Percentiles rank a stretch among this genome's conserved stretches.
These are phyloP conservation scores for Cacoxenus indagator DNA, from an alignment of 2,888 invertebrate species.

Conservation along the genomic window DNA sequence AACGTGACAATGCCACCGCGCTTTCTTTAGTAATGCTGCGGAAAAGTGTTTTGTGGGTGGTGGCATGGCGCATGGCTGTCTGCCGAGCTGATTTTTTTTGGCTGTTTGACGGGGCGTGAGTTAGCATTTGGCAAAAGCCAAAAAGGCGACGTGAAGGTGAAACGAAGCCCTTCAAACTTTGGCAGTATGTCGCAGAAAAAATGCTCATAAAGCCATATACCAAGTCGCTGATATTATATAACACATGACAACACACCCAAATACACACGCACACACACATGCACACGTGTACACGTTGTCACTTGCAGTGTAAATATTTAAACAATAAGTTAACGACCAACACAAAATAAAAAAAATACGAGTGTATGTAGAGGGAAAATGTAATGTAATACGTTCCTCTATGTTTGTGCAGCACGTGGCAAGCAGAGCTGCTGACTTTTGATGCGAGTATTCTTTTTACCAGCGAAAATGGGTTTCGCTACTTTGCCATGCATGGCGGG, in stretches of 20 bases:
- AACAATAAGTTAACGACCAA: constrained; percentile 63
- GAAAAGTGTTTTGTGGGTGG: background rate
- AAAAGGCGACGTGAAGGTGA: constrained; percentile 20
- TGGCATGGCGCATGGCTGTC: no score
- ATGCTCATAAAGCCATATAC: background rate
- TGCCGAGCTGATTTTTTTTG: no score
- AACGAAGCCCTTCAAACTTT: constrained; percentile 26
- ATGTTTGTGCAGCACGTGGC: background rate
- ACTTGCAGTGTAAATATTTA: constrained; percentile 58
- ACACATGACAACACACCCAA: background rate
- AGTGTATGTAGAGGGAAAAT: background rate
- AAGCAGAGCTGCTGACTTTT: background rate
- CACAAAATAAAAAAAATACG: constrained; percentile 48
- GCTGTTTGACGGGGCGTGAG: background rate
- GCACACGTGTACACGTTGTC: constrained; percentile 3
- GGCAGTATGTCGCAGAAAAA: constrained; percentile 5
- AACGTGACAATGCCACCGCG: constrained; percentile 54
- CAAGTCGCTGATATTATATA: background rate
- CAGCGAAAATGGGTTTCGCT: background rate
- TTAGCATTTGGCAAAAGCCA: background rate
- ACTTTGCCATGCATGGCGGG: background rate
- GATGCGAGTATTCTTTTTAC: background rate
- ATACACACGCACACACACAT: background rate
- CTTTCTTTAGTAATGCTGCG: background rate
- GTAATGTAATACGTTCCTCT: background rate